phyloP scores from a whole-genome alignment of 2,888 invertebrate species.

The Chymomyza fuscimana region DNA sequence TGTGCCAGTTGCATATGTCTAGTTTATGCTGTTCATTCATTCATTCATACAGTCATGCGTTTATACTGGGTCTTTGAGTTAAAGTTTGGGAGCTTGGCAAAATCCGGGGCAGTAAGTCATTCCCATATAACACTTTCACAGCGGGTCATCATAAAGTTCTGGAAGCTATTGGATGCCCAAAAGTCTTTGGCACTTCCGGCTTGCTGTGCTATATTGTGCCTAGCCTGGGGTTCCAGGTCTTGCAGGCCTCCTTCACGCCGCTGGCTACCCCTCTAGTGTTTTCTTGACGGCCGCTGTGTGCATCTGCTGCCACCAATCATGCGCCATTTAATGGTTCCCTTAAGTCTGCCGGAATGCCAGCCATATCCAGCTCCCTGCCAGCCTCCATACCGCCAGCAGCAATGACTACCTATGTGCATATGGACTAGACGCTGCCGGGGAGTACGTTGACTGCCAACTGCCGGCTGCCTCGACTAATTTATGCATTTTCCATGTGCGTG shows the following conservation, averaged over 20 bases:
- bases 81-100: neutral
- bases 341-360: conserved; percentile 39
- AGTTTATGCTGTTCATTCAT: neutral
- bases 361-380: neutral
- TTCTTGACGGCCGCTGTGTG: conserved; percentile 20
- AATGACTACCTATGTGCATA: no score
- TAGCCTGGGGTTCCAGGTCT: conserved; percentile 5
- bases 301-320: conserved; percentile 78
- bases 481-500: conserved; percentile 1
- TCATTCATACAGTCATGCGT: neutral
- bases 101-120: conserved; percentile 24
- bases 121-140: conserved; percentile 56
- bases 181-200: conserved; percentile 38
- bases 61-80: neutral
- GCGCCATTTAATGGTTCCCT: conserved; percentile 56
- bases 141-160: conserved; percentile 40
- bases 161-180: conserved; percentile 32
- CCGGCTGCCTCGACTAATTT: neutral
- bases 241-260: conserved; percentile 32
- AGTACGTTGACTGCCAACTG: neutral
- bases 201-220: conserved; percentile 7
- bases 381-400: conserved; percentile 41
- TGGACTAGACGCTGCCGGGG: no score
- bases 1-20: neutral
- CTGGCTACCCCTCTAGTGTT: neutral